A percentile compares a stretch with the other conserved stretches of the same genome.
Evolutionary conservation across 2,113 vertebrate genomes (phyloP).

Genomic region (Oryzias woworae): DNA sequence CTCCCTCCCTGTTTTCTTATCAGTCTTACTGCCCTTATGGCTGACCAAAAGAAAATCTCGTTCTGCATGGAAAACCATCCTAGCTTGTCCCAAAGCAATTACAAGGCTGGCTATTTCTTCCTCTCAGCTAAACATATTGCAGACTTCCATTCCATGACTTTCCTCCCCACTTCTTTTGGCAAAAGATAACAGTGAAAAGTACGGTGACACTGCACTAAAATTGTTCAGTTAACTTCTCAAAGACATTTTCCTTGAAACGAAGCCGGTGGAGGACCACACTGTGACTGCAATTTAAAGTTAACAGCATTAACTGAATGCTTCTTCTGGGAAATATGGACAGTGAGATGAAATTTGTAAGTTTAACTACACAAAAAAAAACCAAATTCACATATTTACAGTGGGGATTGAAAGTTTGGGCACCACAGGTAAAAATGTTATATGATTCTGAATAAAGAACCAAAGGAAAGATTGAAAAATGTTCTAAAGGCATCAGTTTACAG

Average conservation of each 20-base stretch:
- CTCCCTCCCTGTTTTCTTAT: slow-evolving; percentile 44
- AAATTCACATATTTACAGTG: too few relatives aligned
- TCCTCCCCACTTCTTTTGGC: slow-evolving; percentile 40
- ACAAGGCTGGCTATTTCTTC: slow-evolving; percentile 68
- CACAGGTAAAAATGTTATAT: too few relatives aligned
- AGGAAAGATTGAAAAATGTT: too few relatives aligned
- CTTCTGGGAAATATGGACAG: slow-evolving; percentile 16
- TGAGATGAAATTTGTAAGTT: too few relatives aligned
- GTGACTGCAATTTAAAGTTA: slow-evolving; percentile 52
- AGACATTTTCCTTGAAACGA: slow-evolving; percentile 50
- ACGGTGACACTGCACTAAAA: slow-evolving; percentile 45
- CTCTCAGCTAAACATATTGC: slow-evolving; percentile 64
- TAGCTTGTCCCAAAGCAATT: slow-evolving; percentile 74
- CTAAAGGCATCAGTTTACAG: too few relatives aligned
- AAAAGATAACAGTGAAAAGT: slow-evolving; percentile 59
- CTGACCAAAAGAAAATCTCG: slow-evolving; percentile 62
- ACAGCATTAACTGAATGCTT: slow-evolving; percentile 28
- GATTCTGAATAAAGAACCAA: too few relatives aligned
- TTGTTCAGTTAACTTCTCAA: slow-evolving; percentile 45
- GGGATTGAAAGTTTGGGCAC: too few relatives aligned
- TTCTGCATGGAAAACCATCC: slow-evolving; percentile 51
- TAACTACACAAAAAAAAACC: too few relatives aligned
- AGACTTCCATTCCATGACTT: slow-evolving; percentile 64
- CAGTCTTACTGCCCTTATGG: slow-evolving; percentile 59
- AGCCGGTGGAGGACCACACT: slow-evolving; percentile 39